Evolutionary conservation across 2,797 vertebrate genomes (phyloP).

Genomic region (Myotis daubentonii): DNA sequence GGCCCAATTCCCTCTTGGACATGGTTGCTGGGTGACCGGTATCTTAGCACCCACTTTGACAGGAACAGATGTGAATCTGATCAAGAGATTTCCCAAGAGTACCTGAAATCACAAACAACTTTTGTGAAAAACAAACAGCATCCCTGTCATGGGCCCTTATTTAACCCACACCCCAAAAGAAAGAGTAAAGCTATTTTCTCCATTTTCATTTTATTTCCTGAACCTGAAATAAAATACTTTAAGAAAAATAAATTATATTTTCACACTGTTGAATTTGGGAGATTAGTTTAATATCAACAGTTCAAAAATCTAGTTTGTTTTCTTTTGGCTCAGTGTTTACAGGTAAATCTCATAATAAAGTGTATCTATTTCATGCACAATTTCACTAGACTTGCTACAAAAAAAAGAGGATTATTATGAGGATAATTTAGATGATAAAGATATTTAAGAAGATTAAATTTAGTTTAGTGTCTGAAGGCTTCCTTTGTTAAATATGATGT

Average conservation of each 20-base stretch:
- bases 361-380: conserved; percentile 18
- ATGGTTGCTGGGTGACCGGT: conserved; percentile 99
- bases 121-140: conserved; percentile 99
- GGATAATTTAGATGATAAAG: conserved; percentile 29
- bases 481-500: not conserved
- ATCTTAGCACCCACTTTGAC: conserved; percentile 99
- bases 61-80: conserved; percentile 99
- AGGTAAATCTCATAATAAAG: conserved; percentile 4
- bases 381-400: conserved; percentile 11
- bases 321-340: not conserved
- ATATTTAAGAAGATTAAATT: conserved; percentile 47
- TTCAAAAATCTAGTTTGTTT: conserved; percentile 18
- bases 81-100: conserved; percentile 99
- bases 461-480: not conserved
- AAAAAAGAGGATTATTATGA: not conserved
- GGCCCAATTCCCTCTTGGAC: conserved; percentile 99
- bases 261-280: conserved; percentile 28
- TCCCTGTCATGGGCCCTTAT: conserved; percentile 88
- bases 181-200: conserved; percentile 77
- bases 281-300: not conserved
- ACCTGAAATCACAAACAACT: conserved; percentile 99
- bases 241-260: conserved; percentile 29
- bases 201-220: conserved; percentile 52
- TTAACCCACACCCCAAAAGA: conserved; percentile 72
- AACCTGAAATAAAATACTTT: conserved; percentile 3